A percentile compares a stretch with the other conserved stretches of the same genome.
phyloP scores from a whole-genome alignment of 2,113 vertebrate genomes.

The Bostrychus sinensis region DNA sequence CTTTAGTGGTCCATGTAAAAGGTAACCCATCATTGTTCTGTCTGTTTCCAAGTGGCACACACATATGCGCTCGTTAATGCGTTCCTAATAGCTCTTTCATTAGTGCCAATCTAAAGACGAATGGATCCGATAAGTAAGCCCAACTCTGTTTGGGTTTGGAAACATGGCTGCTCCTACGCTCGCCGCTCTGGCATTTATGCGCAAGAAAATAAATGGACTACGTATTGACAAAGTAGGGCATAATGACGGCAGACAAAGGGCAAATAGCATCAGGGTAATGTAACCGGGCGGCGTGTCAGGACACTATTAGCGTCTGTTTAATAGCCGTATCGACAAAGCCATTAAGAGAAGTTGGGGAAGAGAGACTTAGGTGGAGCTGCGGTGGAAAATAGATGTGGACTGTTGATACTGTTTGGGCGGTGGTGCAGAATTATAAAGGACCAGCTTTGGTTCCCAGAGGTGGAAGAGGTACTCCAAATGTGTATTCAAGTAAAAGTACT shows the following conservation, averaged over 20 bases:
- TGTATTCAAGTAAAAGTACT: background rate
- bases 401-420: constrained; percentile 15
- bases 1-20: constrained; percentile 12
- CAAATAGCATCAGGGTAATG: constrained; percentile 16
- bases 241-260: constrained; percentile 17
- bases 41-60: constrained; percentile 11
- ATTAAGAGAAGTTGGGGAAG: constrained; percentile 15
- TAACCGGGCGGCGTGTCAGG: constrained; percentile 27
- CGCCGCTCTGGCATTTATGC: constrained; percentile 33
- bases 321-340: constrained; percentile 25
- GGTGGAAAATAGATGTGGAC: constrained; percentile 10
- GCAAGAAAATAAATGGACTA: constrained; percentile 30
- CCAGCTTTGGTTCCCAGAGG: constrained; percentile 3
- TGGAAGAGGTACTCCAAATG: background rate
- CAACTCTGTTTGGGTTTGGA: constrained; percentile 67
- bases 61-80: constrained; percentile 43
- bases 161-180: constrained; percentile 27
- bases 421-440: background rate
- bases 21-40: constrained; percentile 30
- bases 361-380: constrained; percentile 6
- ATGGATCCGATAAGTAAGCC: constrained; percentile 67
- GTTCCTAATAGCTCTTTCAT: constrained; percentile 73
- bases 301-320: constrained; percentile 13
- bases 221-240: constrained; percentile 29
- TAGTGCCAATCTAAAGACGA: constrained; percentile 70